These are phyloP conservation scores for Eupithecia tripunctaria DNA, from an alignment of 2,888 invertebrate species.

Conservation along the genomic window DNA sequence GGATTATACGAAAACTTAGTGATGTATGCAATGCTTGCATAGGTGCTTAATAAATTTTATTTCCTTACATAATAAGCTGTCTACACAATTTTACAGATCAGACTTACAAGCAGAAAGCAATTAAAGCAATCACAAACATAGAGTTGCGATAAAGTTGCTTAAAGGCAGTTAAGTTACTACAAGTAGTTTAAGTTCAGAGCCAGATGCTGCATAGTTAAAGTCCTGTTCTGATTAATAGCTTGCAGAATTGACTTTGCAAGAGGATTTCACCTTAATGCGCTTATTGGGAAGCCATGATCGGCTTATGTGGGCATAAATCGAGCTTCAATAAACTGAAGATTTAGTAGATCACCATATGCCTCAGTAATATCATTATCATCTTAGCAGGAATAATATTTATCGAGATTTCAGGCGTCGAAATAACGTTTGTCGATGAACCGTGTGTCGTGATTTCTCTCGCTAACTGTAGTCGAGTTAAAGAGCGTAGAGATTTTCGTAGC, in stretches of 20 bases:
- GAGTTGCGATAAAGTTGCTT: background rate
- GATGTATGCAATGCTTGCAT: background rate
- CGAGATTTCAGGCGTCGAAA: too few species aligned
- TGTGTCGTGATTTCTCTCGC: too few species aligned
- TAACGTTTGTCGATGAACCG: too few species aligned
- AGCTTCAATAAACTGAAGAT: background rate
- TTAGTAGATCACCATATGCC: background rate
- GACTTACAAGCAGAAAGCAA: background rate
- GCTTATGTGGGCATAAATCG: background rate
- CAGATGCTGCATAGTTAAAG: constrained; percentile 48
- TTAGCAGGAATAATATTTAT: too few species aligned
- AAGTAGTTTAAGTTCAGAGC: constrained; percentile 44
- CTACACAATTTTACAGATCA: background rate
- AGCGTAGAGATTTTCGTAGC: too few species aligned
- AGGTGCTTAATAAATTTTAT: background rate
- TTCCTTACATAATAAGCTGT: background rate
- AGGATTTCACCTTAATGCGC: constrained; percentile 2
- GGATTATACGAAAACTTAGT: background rate
- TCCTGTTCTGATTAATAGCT: constrained; percentile 44
- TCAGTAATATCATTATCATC: background rate
- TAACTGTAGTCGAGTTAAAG: too few species aligned
- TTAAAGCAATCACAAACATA: background rate
- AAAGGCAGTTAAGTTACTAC: constrained; percentile 44
- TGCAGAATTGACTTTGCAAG: constrained; percentile 4
- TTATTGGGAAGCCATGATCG: background rate